Base-by-base conservation (phyloP, 2,888 invertebrate genomes). In the Lasiommata megera region DNA sequence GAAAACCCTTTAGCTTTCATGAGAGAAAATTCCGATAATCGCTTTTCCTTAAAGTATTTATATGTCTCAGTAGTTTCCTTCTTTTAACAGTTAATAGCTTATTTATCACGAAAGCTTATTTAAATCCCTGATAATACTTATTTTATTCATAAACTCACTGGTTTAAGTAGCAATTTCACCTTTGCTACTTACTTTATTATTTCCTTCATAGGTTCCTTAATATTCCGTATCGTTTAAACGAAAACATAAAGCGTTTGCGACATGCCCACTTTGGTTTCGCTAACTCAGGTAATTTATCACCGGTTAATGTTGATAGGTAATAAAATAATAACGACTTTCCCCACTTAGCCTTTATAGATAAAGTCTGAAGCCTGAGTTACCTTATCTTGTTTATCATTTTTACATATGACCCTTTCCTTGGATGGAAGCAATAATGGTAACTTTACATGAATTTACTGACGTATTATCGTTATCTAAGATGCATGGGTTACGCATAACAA, bases 281-380 rank as follows among this genome's bases (percentile, higher is more conserved):
- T 51, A 46, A 48, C 18, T 23, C 46, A 1, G 29, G 43, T 47
- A 54, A 41, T 52, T 54, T 58, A 54, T 47, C 31, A 41, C 54
- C 31, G 47, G 37, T 55, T 46, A 61, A 62, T 67, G 62, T 55
- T 70, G 67, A 72, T 72, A 65, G 73, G 61, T 69, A 69, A 72
- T 78, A 78, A 79, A 79, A 76, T 71, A 68, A 68, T 76, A 74
- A 77, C 65, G 60, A 64, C 70, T 71, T 72, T 72, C 68, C 63
- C 70, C 64, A 59, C 63, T 67, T 64, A 64, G 62, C 61, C 59
- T 63, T 62, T 60, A 64, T 60, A 62, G 56, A 58, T 56, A 59
- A 47, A 54, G 61, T 54, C 52, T 62, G 58, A 56, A 58, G 51
- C 48, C 54, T 50, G 40, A 31, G 44, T 40, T 48, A 16, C 47